Base-by-base conservation (phyloP, 35 echinoderm and acorn worm genomes). In the Chiridota heheva region DNA sequence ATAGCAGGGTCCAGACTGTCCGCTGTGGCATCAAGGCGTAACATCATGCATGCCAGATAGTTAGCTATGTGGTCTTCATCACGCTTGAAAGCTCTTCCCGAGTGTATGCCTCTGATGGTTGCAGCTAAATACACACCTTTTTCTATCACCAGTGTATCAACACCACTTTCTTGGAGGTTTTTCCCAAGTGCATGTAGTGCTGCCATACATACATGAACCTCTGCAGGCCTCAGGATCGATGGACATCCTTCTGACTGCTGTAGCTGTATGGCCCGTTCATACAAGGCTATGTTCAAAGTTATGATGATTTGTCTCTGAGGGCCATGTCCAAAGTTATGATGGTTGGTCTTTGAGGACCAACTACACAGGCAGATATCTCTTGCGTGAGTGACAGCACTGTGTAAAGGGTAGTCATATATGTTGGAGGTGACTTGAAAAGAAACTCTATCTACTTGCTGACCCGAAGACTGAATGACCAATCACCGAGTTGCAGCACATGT, bases 191-290 rank as follows among this genome's bases (percentile, higher is more conserved):
- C 72, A 51, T 76, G 72, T 2, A 53, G 44, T 49, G 44, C 40
- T 76, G 44, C 72, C 72, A 76, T 76, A 34, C 72, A 76, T 17
- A 76, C 43, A 51, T 76, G 72, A 31, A 76, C 22, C 44, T 76
- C 72, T 13, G 43, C 72, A 29, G 72, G 72, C n/a, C 72, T 51
- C 44, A 76, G 30, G 18, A 76, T 51, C 72, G 43, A 76, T 7
- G 72, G 72, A 34, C 30, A 53, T 76, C 72, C 44, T 57, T 15
- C 72, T 27, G 72, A 76, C 44, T 76, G 72, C 44, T 76, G 42
- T 51, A 76, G 4, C 1, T 49, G 47, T 28, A 53, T 53, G 8
- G 72, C 72, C 36, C 72, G 40, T 51, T 76, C 72, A 57, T 76
- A 51, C 63, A 76, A 76, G 43, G 47, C 40, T 47, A 76, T 76